phyloP scores from a whole-genome alignment of 1,140 invertebrate species.

The Saccostrea cuccullata region DNA sequence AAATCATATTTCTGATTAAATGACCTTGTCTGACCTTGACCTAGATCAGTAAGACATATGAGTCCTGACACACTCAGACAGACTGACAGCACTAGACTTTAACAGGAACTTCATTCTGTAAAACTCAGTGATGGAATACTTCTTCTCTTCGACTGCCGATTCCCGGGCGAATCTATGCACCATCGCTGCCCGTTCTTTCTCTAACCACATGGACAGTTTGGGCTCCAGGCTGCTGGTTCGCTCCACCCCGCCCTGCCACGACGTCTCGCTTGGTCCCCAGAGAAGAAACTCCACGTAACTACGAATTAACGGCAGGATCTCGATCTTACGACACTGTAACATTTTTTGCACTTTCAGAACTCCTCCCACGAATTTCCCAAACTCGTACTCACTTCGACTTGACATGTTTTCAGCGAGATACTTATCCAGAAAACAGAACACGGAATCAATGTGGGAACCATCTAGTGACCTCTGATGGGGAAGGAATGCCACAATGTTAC shows the following conservation, averaged over 20 bases:
- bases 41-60: slow-evolving; percentile 47
- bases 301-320: slow-evolving; percentile 68
- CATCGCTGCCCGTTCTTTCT: slow-evolving; percentile 65
- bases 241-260: slow-evolving; percentile 53
- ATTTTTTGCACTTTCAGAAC: slow-evolving; percentile 64
- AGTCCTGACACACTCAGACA: slow-evolving; percentile 70
- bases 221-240: slow-evolving; percentile 68
- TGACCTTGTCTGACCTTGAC: too few species aligned
- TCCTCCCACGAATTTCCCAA: slow-evolving; percentile 60
- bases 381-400: slow-evolving; percentile 53
- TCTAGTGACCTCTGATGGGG: slow-evolving; percentile 68
- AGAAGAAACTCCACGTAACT: slow-evolving; percentile 71
- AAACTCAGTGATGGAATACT: slow-evolving; percentile 65
- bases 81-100: slow-evolving; percentile 71
- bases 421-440: slow-evolving; percentile 70
- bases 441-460: slow-evolving; percentile 63
- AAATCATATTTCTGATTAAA: too few species aligned
- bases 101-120: slow-evolving; percentile 74
- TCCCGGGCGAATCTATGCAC: slow-evolving; percentile 67
- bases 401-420: slow-evolving; percentile 65
- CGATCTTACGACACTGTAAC: slow-evolving; percentile 64
- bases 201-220: slow-evolving; percentile 72
- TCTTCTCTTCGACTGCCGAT: slow-evolving; percentile 41
- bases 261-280: slow-evolving; percentile 69
- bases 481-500: slow-evolving; percentile 70